Evolutionary conservation across 64 coral and sea anemone species (phyloP).

Genomic region (Montipora efflorescens): DNA sequence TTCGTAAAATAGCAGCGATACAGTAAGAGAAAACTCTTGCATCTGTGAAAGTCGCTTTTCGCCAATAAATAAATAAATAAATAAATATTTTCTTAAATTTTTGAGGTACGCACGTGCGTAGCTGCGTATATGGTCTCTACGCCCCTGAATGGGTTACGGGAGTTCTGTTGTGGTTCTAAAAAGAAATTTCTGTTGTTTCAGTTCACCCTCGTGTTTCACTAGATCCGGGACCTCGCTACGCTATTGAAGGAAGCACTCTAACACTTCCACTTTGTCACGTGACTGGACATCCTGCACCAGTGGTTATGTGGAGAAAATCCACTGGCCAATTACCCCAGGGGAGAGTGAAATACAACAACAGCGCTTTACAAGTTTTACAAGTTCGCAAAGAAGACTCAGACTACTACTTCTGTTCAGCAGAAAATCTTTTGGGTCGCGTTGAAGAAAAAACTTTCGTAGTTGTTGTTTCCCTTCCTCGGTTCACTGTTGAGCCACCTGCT

Average conservation of each 20-base stretch:
- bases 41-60: too few relatives aligned
- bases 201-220: conserved; percentile 29
- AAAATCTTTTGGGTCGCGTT: conserved; percentile 30
- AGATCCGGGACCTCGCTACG: conserved; percentile 31
- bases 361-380: neutral
- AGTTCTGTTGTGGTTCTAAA: too few relatives aligned
- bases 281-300: conserved; percentile 52
- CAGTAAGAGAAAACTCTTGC: too few relatives aligned
- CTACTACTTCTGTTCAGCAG: conserved; percentile 40
- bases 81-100: too few relatives aligned
- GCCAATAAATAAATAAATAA: too few relatives aligned
- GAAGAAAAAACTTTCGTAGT: neutral
- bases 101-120: too few relatives aligned
- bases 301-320: conserved; percentile 61
- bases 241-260: neutral
- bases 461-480: neutral
- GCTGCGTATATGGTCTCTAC: too few relatives aligned
- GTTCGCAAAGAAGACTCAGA: conserved; percentile 30
- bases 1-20: too few relatives aligned
- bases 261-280: conserved; percentile 53
- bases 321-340: conserved; percentile 11
- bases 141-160: too few relatives aligned
- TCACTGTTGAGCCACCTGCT: conserved; percentile 23
- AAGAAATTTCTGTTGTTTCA: neutral
- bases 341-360: neutral